Conservation (phyloP, 2,888 invertebrate genomes). For the Himalopsyche tibetana region DNA sequence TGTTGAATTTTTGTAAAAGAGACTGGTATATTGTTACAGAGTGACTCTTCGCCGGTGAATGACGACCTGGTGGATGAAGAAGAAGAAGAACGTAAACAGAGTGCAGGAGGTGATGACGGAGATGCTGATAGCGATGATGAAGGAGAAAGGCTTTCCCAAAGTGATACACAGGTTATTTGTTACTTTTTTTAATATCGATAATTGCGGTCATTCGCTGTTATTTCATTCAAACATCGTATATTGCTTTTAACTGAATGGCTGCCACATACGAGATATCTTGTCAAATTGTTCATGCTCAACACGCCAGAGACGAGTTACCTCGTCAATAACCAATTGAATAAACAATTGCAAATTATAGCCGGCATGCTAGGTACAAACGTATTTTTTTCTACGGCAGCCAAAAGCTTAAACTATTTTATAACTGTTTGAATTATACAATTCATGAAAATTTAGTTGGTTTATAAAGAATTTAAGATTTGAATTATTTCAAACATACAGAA, state of each 20-base stretch:
- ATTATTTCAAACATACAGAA: background rate
- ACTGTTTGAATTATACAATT: background rate
- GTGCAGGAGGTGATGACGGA: slow-evolving; percentile 69
- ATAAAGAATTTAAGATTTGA: background rate
- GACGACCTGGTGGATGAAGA: slow-evolving; percentile 83
- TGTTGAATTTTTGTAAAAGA: background rate
- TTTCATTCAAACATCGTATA: background rate
- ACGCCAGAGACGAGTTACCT: too few relatives aligned
- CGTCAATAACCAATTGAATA: too few relatives aligned
- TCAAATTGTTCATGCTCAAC: too few relatives aligned
- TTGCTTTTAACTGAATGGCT: too few relatives aligned
- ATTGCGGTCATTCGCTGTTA: too few relatives aligned
- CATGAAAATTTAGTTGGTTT: too few relatives aligned
- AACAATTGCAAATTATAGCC: too few relatives aligned
- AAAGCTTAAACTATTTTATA: background rate
- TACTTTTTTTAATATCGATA: background rate
- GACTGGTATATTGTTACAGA: slow-evolving; percentile 43
- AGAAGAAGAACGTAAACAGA: slow-evolving; percentile 69
- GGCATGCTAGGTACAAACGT: too few relatives aligned
- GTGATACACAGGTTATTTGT: slow-evolving; percentile 67
- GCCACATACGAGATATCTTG: too few relatives aligned
- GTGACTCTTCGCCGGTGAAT: slow-evolving; percentile 79
- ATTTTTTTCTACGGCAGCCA: too few relatives aligned
- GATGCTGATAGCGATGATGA: slow-evolving; percentile 71
- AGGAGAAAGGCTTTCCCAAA: slow-evolving; percentile 67